Evolutionary conservation across 2,113 vertebrate species (phyloP).

Genomic region (Notarius quadriscutis): DNA sequence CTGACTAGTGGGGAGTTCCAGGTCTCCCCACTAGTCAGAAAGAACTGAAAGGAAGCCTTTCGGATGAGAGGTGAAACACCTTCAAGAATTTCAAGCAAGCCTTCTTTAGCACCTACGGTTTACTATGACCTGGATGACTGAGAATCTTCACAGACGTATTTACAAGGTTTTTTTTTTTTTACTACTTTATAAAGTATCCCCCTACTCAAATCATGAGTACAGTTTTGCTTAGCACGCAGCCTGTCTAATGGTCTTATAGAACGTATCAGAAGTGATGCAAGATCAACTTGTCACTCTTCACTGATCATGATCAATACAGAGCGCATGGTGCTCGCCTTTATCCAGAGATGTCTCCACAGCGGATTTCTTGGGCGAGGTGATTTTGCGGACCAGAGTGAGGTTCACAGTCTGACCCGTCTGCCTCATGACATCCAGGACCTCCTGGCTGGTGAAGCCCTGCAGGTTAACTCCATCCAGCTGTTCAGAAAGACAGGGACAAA

Average conservation of each 20-base stretch:
- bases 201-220: background rate
- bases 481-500: slow-evolving; percentile 8
- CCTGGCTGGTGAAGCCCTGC: slow-evolving; percentile 85
- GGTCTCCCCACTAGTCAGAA: too few relatives aligned
- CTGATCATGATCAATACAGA: background rate
- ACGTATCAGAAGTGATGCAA: background rate
- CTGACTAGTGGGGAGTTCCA: too few relatives aligned
- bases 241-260: background rate
- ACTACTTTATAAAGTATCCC: background rate
- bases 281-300: background rate
- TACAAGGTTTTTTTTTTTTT: background rate
- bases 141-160: background rate
- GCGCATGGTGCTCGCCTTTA: slow-evolving; percentile 70
- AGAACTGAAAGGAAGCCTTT: too few relatives aligned
- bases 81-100: too few relatives aligned
- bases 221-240: background rate
- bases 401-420: slow-evolving; percentile 79
- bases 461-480: slow-evolving; percentile 89
- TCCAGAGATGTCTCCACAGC: slow-evolving; percentile 67
- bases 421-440: slow-evolving; percentile 86
- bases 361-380: slow-evolving; percentile 35
- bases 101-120: too few relatives aligned
- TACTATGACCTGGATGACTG: too few relatives aligned
- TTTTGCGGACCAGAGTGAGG: slow-evolving; percentile 83
- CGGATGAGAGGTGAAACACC: too few relatives aligned